These are phyloP conservation scores for Papilio polyxenes DNA, from an alignment of 1,140 invertebrate genomes.

Conservation along the genomic window DNA sequence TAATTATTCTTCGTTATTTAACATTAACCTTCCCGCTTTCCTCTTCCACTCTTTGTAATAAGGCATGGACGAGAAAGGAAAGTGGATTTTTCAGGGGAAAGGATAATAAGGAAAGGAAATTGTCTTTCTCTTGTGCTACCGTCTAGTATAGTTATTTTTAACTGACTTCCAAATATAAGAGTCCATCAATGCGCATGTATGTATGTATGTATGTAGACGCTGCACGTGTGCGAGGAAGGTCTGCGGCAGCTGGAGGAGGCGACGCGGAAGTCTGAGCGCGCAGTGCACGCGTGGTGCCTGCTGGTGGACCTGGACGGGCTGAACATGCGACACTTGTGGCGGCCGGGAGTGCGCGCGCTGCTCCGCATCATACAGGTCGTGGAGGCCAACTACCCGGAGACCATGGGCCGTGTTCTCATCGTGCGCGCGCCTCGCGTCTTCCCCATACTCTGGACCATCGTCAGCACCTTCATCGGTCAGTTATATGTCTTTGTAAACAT, in stretches of 20 bases:
- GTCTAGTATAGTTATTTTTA: no score
- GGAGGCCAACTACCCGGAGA: constrained; percentile 98
- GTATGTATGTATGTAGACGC: constrained; percentile 80
- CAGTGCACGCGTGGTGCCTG: constrained; percentile 93
- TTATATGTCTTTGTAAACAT: background rate
- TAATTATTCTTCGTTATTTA: background rate
- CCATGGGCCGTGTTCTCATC: constrained; percentile 94
- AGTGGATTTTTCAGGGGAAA: no score
- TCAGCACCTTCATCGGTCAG: constrained; percentile 93
- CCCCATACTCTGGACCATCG: constrained; percentile 97
- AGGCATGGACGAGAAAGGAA: no score
- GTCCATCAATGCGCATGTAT: no score
- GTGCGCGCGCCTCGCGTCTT: constrained; percentile 95
- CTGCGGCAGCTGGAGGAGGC: constrained; percentile 91
- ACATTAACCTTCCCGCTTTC: no score
- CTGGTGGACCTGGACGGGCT: constrained; percentile 96
- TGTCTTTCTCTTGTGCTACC: no score
- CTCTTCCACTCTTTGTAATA: no score
- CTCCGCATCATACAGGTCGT: constrained; percentile 97
- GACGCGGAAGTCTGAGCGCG: constrained; percentile 86
- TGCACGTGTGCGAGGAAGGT: constrained; percentile 94
- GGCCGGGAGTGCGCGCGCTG: constrained; percentile 94
- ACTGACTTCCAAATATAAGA: no score
- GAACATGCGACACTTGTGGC: constrained; percentile 97
- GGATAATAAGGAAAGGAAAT: no score